These are phyloP conservation scores for Parnassius glacialis DNA, from an alignment of 2,888 invertebrate genomes.

Conservation along the genomic window DNA sequence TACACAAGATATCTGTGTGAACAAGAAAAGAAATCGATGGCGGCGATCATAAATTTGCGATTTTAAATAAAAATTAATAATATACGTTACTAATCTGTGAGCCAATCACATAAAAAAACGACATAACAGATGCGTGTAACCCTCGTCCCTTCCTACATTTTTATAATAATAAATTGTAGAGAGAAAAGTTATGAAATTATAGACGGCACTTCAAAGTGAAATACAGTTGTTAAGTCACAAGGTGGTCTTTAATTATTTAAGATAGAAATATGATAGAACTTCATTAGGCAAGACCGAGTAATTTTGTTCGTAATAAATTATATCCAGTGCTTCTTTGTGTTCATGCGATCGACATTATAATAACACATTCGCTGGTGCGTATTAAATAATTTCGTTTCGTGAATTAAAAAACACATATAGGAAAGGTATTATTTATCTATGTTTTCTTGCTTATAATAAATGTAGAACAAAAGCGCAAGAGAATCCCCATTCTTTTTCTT, in stretches of 20 bases:
- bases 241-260: slow-evolving; percentile 74
- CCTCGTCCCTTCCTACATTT: slow-evolving; percentile 53
- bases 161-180: slow-evolving; percentile 69
- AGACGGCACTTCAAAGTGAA: slow-evolving; percentile 66
- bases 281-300: slow-evolving; percentile 57
- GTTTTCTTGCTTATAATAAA: too few species aligned
- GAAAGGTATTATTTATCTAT: too few species aligned
- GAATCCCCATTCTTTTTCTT: too few species aligned
- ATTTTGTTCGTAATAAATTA: slow-evolving; percentile 60
- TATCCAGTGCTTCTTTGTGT: slow-evolving; percentile 45
- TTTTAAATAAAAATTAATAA: slow-evolving; percentile 62
- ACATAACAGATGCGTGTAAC: slow-evolving; percentile 66
- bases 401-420: too few species aligned
- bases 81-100: slow-evolving; percentile 55
- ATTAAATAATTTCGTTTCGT: background rate
- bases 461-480: too few species aligned
- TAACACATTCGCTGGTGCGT: slow-evolving; percentile 26
- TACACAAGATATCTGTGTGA: slow-evolving; percentile 3
- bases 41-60: slow-evolving; percentile 70
- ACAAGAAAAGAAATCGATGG: slow-evolving; percentile 43
- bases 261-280: slow-evolving; percentile 71
- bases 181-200: slow-evolving; percentile 50
- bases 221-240: slow-evolving; percentile 64
- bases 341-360: slow-evolving; percentile 40
- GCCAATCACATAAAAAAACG: slow-evolving; percentile 73